Evolutionary conservation across 2,888 invertebrate genomes (phyloP).

Genomic region (Microplitis manilae): DNA sequence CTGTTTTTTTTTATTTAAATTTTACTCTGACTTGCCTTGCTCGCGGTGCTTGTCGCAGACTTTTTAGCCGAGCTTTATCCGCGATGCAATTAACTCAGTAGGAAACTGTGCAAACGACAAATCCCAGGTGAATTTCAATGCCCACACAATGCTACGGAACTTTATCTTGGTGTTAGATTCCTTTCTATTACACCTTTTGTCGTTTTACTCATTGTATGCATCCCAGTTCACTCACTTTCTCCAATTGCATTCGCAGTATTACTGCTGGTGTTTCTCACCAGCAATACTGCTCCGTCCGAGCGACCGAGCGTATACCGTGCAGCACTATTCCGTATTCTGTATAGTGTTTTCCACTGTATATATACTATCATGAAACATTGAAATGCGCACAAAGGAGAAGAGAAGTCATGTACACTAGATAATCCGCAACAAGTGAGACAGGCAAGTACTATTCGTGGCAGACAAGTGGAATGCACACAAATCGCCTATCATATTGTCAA

Average conservation of each 20-base stretch:
- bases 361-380: constrained; percentile 3
- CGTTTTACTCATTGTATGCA: background rate
- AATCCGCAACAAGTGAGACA: constrained; percentile 28
- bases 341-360: background rate
- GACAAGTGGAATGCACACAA: constrained; percentile 25
- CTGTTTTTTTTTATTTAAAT: background rate
- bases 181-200: background rate
- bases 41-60: background rate
- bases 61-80: background rate
- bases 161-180: background rate
- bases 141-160: background rate
- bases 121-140: constrained; percentile 10
- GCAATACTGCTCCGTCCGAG: background rate
- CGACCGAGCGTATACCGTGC: background rate
- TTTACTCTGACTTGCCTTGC: background rate
- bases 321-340: background rate
- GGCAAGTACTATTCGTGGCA: constrained; percentile 3
- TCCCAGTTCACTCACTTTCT: background rate
- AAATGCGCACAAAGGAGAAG: constrained; percentile 16
- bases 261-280: background rate
- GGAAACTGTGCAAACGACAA: background rate
- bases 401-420: constrained; percentile 20
- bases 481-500: constrained; percentile 30
- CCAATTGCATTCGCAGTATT: constrained; percentile 11
- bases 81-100: constrained; percentile 9